Evolutionary conservation across 1,140 invertebrate genomes (phyloP).

Genomic region (Drosophila trapezifrons): DNA sequence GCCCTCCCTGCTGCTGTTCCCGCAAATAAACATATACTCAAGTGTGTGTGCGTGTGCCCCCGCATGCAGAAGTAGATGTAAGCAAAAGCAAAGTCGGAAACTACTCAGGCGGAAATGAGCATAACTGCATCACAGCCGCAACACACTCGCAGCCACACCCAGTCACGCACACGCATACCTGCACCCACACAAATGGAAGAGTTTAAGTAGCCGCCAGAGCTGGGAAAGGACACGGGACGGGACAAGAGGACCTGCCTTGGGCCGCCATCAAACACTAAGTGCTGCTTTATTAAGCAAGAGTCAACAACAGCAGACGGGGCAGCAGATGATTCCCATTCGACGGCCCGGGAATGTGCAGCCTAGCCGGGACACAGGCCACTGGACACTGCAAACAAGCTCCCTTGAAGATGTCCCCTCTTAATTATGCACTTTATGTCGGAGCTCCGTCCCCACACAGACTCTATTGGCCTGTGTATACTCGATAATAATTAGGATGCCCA

Average conservation of each 20-base stretch:
- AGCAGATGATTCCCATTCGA: slow-evolving; percentile 9
- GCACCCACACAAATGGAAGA: slow-evolving; percentile 24
- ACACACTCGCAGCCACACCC: slow-evolving; percentile 36
- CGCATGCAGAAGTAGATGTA: slow-evolving; percentile 53
- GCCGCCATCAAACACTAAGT: slow-evolving; percentile 61
- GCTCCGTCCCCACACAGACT: slow-evolving; percentile 1
- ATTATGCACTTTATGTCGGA: slow-evolving; percentile 62
- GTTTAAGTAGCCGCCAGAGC: slow-evolving; percentile 58
- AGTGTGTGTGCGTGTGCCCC: slow-evolving; percentile 32
- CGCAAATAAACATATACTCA: slow-evolving; percentile 8
- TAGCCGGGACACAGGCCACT: slow-evolving; percentile 5
- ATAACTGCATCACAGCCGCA: slow-evolving; percentile 71
- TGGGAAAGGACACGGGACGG: slow-evolving; percentile 29
- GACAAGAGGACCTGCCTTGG: slow-evolving; percentile 23
- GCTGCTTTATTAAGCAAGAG: slow-evolving; percentile 73
- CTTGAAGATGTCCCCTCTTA: slow-evolving; percentile 39
- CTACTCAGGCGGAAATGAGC: slow-evolving; percentile 74
- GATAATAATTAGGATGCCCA: slow-evolving; percentile 50
- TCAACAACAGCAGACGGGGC: slow-evolving; percentile 34
- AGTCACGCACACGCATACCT: slow-evolving; percentile 18
- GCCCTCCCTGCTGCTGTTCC: slow-evolving; percentile 39
- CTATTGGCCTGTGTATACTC: slow-evolving; percentile 40
- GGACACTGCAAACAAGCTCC: slow-evolving; percentile 31
- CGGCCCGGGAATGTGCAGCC: slow-evolving; percentile 13
- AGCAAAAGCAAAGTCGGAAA: slow-evolving; percentile 70